Evolutionary conservation across 2,113 vertebrate genomes (phyloP).

Genomic region (Xenopus borealis): DNA sequence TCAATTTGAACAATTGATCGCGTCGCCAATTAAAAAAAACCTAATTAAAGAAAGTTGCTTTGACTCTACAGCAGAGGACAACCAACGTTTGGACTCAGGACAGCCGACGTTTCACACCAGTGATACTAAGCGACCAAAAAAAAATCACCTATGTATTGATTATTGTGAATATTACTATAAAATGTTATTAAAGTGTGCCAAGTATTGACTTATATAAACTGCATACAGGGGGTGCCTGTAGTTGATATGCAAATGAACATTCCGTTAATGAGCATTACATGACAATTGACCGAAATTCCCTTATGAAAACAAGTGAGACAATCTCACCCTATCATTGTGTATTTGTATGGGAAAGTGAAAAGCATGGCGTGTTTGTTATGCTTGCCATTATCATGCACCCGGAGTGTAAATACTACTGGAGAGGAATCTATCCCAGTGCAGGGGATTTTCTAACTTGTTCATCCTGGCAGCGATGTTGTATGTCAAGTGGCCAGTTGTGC

Average conservation of each 20-base stretch:
- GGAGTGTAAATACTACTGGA: not conserved
- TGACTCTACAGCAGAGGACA: too few species aligned
- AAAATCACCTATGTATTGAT: too few species aligned
- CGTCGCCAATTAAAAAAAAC: too few species aligned
- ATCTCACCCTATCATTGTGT: not conserved
- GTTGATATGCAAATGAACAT: not conserved
- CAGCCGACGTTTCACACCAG: too few species aligned
- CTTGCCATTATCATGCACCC: not conserved
- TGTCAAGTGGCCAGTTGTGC: not conserved
- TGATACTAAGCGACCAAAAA: too few species aligned
- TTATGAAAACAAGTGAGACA: not conserved
- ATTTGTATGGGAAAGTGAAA: constrained; percentile 2
- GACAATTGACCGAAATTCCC: not conserved
- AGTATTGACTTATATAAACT: not conserved
- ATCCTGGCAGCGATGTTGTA: not conserved
- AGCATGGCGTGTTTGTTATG: not conserved
- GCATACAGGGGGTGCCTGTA: not conserved
- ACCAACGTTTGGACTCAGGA: too few species aligned
- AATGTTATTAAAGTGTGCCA: too few species aligned
- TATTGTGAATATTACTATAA: too few species aligned
- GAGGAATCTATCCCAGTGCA: not conserved
- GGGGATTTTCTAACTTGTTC: not conserved
- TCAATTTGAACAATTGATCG: too few species aligned
- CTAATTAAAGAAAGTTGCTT: too few species aligned
- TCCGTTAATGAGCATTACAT: not conserved